A percentile compares a stretch with the other conserved stretches of the same genome.
Evolutionary conservation across 1,140 invertebrate species (phyloP).

Genomic region (Thaumetopoea pityocampa): DNA sequence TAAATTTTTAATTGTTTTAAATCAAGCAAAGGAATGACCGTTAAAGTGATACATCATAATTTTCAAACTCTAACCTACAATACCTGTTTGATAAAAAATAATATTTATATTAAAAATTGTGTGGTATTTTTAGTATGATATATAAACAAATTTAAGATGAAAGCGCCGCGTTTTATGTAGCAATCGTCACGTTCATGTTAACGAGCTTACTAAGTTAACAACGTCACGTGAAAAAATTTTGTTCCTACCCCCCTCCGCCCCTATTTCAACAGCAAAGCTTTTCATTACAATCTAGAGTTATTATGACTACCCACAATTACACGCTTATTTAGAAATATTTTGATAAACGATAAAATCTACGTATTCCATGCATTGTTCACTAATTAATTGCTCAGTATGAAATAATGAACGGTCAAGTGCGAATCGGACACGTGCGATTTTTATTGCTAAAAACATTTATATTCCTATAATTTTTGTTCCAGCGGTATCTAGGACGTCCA

Average conservation of each 20-base stretch:
- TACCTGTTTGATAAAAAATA: too few relatives aligned
- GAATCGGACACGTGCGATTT: too few relatives aligned
- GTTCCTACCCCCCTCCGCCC: slow-evolving; percentile 15
- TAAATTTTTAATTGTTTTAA: too few relatives aligned
- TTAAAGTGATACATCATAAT: too few relatives aligned
- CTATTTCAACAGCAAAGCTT: slow-evolving; percentile 7
- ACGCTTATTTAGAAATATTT: slow-evolving; percentile 15
- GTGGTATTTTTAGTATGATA: too few relatives aligned
- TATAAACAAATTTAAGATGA: slow-evolving; percentile 57
- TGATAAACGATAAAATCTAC: slow-evolving; percentile 1
- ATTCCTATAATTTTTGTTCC: too few relatives aligned
- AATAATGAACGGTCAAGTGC: too few relatives aligned
- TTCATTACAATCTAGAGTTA: slow-evolving; percentile 11
- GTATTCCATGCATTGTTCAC: slow-evolving; percentile 4
- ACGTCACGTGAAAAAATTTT: slow-evolving; percentile 67
- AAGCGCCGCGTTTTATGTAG: slow-evolving; percentile 51
- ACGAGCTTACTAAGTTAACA: slow-evolving; percentile 69
- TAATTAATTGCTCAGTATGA: slow-evolving; percentile 4
- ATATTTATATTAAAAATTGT: too few relatives aligned
- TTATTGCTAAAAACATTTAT: too few relatives aligned
- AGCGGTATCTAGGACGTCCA: too few relatives aligned
- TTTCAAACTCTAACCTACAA: too few relatives aligned
- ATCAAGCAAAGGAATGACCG: too few relatives aligned
- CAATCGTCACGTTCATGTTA: slow-evolving; percentile 65
- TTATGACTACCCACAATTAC: slow-evolving; percentile 5